Evolutionary conservation across 1,140 invertebrate species (phyloP).

Genomic region (Pachyrhynchus sulphureomaculatus): DNA sequence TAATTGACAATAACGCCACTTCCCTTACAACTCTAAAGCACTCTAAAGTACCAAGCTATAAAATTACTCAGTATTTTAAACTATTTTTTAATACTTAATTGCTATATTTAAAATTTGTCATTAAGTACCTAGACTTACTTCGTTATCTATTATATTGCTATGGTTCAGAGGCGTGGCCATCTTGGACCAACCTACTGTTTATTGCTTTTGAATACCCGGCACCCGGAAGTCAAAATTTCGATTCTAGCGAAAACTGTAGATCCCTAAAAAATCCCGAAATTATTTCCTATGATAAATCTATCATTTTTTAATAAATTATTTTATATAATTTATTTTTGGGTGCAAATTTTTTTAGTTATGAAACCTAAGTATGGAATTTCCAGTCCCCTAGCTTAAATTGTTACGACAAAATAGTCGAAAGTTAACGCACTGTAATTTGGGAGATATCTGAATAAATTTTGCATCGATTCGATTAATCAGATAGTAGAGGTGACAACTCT

Average conservation of each 20-base stretch:
- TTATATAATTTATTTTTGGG: too few species aligned
- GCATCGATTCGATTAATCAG: too few species aligned
- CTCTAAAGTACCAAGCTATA: neutral
- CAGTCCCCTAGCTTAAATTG: too few species aligned
- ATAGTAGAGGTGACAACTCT: too few species aligned
- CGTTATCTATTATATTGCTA: conserved; percentile 50
- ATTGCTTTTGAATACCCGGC: conserved; percentile 54
- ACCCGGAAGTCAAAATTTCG: conserved; percentile 39
- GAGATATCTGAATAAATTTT: too few species aligned
- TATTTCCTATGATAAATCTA: too few species aligned
- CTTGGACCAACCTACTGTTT: conserved; percentile 46
- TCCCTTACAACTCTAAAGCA: neutral
- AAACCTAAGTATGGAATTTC: too few species aligned
- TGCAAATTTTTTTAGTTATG: too few species aligned
- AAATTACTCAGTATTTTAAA: too few species aligned
- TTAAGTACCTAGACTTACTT: conserved; percentile 31
- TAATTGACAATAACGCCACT: neutral
- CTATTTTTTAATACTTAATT: neutral
- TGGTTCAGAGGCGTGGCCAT: conserved; percentile 42
- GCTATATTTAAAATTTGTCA: conserved; percentile 7
- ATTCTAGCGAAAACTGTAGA: conserved; percentile 24
- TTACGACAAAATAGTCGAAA: too few species aligned
- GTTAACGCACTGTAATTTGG: too few species aligned
- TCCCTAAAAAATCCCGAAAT: neutral
- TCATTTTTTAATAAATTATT: too few species aligned